These are phyloP conservation scores for Atta cephalotes DNA, from an alignment of 1,140 invertebrate species.

Conservation along the genomic window DNA sequence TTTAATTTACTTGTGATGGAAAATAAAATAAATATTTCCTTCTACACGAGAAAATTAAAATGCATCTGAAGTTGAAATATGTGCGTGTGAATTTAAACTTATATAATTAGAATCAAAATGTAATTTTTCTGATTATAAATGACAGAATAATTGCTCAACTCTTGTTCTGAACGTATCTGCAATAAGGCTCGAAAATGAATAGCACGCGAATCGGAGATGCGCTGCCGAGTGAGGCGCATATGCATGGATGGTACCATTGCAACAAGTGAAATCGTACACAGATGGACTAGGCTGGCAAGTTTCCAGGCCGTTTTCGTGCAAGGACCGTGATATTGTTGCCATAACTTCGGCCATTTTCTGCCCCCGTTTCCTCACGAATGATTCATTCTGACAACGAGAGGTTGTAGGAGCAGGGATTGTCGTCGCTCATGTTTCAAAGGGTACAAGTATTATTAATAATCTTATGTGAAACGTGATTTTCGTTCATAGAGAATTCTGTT, in stretches of 20 bases:
- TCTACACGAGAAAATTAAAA: background rate
- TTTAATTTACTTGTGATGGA: background rate
- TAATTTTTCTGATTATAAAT: conserved; percentile 1
- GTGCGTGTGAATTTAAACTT: background rate
- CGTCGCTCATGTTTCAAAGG: conserved; percentile 28
- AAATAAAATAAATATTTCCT: background rate
- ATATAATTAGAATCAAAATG: conserved; percentile 6
- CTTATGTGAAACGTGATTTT: conserved; percentile 5
- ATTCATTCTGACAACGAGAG: conserved; percentile 57
- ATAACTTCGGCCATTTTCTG: conserved; percentile 70
- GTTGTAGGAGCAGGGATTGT: background rate
- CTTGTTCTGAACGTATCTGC: background rate
- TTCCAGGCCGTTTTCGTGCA: conserved; percentile 77
- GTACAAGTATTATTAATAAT: conserved; percentile 21
- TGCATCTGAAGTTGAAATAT: background rate
- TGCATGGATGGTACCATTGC: conserved; percentile 50
- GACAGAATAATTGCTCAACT: conserved; percentile 11
- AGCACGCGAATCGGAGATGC: conserved; percentile 51
- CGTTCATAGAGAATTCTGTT: background rate
- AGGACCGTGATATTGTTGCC: conserved; percentile 78
- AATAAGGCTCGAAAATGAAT: conserved; percentile 28
- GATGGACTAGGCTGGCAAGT: conserved; percentile 73
- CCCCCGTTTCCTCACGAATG: conserved; percentile 52
- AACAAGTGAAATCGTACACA: conserved; percentile 72
- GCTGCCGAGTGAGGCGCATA: conserved; percentile 31